Conservation (phyloP, 2,888 invertebrate genomes). For the Apodemia duryi region DNA sequence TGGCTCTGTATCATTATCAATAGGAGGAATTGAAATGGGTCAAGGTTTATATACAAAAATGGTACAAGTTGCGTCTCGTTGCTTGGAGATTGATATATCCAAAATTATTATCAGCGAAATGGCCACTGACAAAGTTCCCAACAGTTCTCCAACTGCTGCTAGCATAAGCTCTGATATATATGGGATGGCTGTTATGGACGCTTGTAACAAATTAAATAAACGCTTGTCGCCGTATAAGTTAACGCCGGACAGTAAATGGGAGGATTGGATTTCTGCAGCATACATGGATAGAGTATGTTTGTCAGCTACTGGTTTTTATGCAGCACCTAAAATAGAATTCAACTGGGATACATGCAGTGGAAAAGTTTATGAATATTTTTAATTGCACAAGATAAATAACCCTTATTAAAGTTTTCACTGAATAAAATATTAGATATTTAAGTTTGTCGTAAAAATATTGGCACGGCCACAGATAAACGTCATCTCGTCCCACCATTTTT, state of each 20-base stretch:
- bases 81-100: conserved; percentile 79
- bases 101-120: conserved; percentile 87
- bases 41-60: conserved; percentile 95
- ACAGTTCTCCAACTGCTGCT: conserved; percentile 88
- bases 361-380: conserved; percentile 44
- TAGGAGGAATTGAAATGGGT: conserved; percentile 94
- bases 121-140: conserved; percentile 89
- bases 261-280: conserved; percentile 86
- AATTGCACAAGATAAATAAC: neutral
- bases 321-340: conserved; percentile 83
- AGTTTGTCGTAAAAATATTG: neutral
- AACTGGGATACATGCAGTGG: conserved; percentile 82
- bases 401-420: conserved; percentile 2
- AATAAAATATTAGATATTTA: neutral
- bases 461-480: neutral
- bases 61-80: conserved; percentile 88
- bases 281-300: conserved; percentile 84
- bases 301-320: conserved; percentile 87
- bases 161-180: conserved; percentile 89
- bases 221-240: conserved; percentile 83
- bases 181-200: conserved; percentile 89
- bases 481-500: neutral
- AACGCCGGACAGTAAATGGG: conserved; percentile 85
- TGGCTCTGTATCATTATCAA: conserved; percentile 88
- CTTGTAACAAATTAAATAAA: conserved; percentile 83